Evolutionary conservation across 2,113 vertebrate species (phyloP).

Genomic region (Elephantulus edwardii): DNA sequence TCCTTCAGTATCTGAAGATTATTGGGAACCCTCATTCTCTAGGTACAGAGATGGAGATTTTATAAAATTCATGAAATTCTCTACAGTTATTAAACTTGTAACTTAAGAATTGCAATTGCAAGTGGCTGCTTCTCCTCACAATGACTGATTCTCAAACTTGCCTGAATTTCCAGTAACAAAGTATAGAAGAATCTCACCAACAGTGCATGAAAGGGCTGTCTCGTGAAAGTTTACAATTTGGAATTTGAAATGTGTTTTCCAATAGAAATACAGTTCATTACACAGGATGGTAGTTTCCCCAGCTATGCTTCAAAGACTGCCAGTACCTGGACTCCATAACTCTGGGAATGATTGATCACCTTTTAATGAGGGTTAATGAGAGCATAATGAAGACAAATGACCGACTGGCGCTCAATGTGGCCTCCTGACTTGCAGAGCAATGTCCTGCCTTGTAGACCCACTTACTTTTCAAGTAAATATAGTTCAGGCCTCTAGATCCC

Average conservation of each 20-base stretch:
- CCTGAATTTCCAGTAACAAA: slow-evolving; percentile 7
- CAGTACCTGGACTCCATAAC: not conserved
- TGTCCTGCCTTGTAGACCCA: not conserved
- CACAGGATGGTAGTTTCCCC: not conserved
- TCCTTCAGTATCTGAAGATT: not conserved
- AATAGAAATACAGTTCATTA: slow-evolving; percentile 1
- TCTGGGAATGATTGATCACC: not conserved
- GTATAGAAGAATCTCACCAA: not conserved
- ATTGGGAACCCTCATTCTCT: not conserved
- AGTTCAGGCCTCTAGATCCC: slow-evolving; percentile 42
- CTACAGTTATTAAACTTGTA: not conserved
- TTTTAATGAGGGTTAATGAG: slow-evolving; percentile 70
- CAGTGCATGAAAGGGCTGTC: not conserved
- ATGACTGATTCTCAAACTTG: not conserved
- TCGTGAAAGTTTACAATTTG: not conserved
- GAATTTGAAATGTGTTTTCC: not conserved
- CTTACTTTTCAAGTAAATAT: slow-evolving; percentile 51
- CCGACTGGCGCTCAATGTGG: not conserved
- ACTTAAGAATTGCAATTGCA: not conserved
- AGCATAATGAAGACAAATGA: slow-evolving; percentile 70
- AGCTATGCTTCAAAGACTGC: not conserved
- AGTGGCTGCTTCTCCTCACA: not conserved
- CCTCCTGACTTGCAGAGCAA: not conserved
- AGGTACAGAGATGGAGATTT: not conserved
- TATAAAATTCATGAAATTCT: not conserved